Evolutionary conservation across 2,888 invertebrate genomes (phyloP).

Genomic region (Eupithecia subumbrata): DNA sequence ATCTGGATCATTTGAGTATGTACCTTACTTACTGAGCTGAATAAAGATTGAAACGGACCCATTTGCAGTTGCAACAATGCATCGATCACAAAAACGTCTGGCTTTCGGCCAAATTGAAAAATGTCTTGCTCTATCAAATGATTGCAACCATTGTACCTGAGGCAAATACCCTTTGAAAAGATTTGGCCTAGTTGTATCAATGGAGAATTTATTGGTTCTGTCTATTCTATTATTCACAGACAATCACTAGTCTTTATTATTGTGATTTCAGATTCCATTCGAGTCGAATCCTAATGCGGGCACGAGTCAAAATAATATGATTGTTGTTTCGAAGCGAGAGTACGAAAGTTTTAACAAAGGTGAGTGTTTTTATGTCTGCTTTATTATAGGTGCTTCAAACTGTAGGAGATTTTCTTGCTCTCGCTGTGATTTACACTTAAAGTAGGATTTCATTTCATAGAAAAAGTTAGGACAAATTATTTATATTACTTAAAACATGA

Average conservation of each 20-base stretch:
- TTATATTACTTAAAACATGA: too few relatives aligned
- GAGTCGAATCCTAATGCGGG: conserved; percentile 48
- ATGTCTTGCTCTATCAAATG: conserved; percentile 65
- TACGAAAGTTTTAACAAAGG: conserved; percentile 35
- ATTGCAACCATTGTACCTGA: conserved; percentile 65
- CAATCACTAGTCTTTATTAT: conserved; percentile 59
- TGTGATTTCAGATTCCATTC: conserved; percentile 56
- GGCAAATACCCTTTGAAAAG: conserved; percentile 62
- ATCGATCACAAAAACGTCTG: conserved; percentile 67
- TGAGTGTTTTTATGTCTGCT: conserved; percentile 10
- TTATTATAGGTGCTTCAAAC: neutral
- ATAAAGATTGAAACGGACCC: conserved; percentile 10
- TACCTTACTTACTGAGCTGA: neutral
- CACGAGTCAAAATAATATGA: conserved; percentile 45
- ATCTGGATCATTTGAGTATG: neutral
- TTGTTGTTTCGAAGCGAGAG: conserved; percentile 37
- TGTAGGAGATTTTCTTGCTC: neutral
- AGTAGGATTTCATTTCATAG: neutral
- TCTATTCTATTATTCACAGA: conserved; percentile 58
- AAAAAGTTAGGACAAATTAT: too few relatives aligned
- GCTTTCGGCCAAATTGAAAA: conserved; percentile 72
- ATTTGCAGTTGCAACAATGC: conserved; percentile 55
- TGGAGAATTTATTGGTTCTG: conserved; percentile 61
- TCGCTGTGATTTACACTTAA: neutral
- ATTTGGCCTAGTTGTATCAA: conserved; percentile 71